Evolutionary conservation across 2,797 vertebrate genomes (phyloP), one percentile per base, ranked within the genome.

Genomic region (Botia almorhae): DNA sequence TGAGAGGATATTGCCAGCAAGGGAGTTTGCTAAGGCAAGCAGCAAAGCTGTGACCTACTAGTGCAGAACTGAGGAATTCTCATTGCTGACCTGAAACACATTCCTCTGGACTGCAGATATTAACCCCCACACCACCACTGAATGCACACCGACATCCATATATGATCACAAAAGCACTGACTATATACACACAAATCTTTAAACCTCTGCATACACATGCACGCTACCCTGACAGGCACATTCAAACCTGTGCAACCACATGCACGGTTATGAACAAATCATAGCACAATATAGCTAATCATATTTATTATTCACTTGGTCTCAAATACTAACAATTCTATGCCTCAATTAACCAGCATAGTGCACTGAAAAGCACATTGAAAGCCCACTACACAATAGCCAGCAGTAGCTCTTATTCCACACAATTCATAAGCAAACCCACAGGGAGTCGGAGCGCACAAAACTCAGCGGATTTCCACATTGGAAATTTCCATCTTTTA

Each of bases 1-100:
- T 69, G 74, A 81, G 17, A 53, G 68, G 74, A 68, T 80, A 75
- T 82, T 51, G 63, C 69, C 77, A 55, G 75, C 48, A 82, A 79
- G 71, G 61, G 80, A 48, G 79, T 21, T 86, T 81, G 83, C 81
- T 51, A 80, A 91, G 87, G 84, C 88, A 90, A 89, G 89, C 92
- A 85, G 90, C 89, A 90, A 89, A 43, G 76, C 86, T 83, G 87
- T 91, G 92, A 92, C 91, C 91, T 92, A 93, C 91, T 91, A 93
- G 93, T 90, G 90, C 87, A 90, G 84, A 89, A 90, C 88, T 90
- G 90, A 93, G 92, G 92, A 94, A 93, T 94, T 92, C 90, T 94
- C 87, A 85, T 86, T 90, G 90, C 90, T 90, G 89, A 93, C 90
- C 93, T 87, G 87, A 90, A 93, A 93, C 91, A 89, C 92, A 93